Base-by-base conservation (phyloP, 1,140 invertebrate species). In the Wasmannia auropunctata region DNA sequence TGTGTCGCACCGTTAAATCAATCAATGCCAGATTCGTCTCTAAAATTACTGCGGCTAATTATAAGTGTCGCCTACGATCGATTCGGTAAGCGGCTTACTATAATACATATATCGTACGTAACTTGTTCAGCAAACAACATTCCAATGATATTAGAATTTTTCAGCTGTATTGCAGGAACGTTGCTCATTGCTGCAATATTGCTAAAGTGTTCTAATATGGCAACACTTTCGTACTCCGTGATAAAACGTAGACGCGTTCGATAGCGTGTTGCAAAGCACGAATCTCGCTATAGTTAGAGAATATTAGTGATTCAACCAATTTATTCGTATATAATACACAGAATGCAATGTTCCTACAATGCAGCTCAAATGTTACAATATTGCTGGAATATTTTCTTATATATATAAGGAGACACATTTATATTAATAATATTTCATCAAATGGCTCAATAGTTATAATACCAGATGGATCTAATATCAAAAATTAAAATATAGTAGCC, bases 11-110 rank as follows among this genome's bases (percentile, higher is more conserved):
- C 22, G 14, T 3, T 11, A 19, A 67, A 67, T 43, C 10, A 22
- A 40, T 65, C 37, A 67, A 46, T 19, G 63, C 46, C 22, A 28
- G 0, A 46, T 67, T 67, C 2, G 4, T 46, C 14, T 46, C 63
- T 67, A 46, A 67, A 67, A 67, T 67, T 70, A 49, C 8, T 70
- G 6, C 19, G 19, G 25, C 25, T 70, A 70, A 46, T 70, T 46
- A 70, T 70, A 70, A 49, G 22, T 49, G 16, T 28, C 22, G 16
- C 40, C 37, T 19, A 46, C 40, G 16, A 70, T 70, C 67, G 67
- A 40, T 46, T 70, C 16, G 16, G 40, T 28, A 46, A 19, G 25
- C 16, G 16, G 25, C 16, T 46, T 49, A 10, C 1, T 70, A 63
- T 31, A n/a, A n/a, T 58, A 58, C 4, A 40, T 65, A 22, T 14